Percentiles rank a stretch among this genome's conserved stretches.
Conservation (phyloP, 2,888 invertebrate genomes). For the Herminia tarsipennalis region DNA sequence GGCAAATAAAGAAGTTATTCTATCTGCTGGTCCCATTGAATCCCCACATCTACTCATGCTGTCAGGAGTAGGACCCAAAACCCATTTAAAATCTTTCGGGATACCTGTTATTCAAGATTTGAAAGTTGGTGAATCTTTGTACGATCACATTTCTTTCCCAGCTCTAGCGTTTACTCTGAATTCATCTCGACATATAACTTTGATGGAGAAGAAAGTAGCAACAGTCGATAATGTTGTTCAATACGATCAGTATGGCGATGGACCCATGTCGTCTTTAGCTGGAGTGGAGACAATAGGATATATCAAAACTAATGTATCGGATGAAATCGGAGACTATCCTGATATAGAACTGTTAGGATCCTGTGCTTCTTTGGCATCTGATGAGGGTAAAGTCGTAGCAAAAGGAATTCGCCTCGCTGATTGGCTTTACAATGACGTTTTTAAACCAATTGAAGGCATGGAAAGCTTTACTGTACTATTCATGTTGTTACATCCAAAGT, state of each 20-base stretch:
- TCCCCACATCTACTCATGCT: conserved; percentile 91
- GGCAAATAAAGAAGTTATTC: conserved; percentile 83
- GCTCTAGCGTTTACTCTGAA: conserved; percentile 84
- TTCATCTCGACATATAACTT: conserved; percentile 64
- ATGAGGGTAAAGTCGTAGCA: conserved; percentile 77
- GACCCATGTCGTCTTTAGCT: conserved; percentile 82
- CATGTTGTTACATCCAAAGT: conserved; percentile 87
- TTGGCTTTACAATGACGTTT: conserved; percentile 73
- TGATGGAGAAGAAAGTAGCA: conserved; percentile 58
- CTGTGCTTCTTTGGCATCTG: conserved; percentile 84
- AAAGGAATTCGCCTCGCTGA: conserved; percentile 70
- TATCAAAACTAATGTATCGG: conserved; percentile 84
- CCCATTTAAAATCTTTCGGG: conserved; percentile 83
- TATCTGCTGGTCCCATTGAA: conserved; percentile 91
- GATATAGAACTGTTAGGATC: conserved; percentile 88
- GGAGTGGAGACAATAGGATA: conserved; percentile 86
- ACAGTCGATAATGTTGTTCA: conserved; percentile 64
- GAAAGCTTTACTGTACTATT: conserved; percentile 82
- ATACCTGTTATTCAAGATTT: conserved; percentile 87
- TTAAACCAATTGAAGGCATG: conserved; percentile 67
- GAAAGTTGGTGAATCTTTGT: conserved; percentile 88
- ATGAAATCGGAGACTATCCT: conserved; percentile 83
- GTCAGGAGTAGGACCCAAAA: conserved; percentile 87
- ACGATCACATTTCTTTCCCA: conserved; percentile 88
- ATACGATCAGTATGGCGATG: conserved; percentile 73